phyloP scores from a whole-genome alignment of 2,888 invertebrate species.

The Amiota minor region DNA sequence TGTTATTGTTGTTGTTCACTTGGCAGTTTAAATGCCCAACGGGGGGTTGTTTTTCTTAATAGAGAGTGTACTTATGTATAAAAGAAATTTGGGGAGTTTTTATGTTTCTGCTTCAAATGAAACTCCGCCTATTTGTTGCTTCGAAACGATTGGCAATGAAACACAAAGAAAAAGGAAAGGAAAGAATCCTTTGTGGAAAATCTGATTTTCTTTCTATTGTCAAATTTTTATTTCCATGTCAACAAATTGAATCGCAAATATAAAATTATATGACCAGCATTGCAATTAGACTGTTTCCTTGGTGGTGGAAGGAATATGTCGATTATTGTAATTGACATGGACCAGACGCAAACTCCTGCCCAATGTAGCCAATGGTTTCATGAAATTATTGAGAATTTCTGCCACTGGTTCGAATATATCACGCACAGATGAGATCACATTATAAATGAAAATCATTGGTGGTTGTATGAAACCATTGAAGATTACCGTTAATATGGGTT shows the following conservation, averaged over 20 bases:
- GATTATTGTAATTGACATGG: conserved; percentile 61
- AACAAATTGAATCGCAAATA: conserved; percentile 22
- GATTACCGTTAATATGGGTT: conserved; percentile 78
- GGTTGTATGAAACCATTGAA: conserved; percentile 82
- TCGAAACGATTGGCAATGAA: conserved; percentile 39
- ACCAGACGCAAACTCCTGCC: conserved; percentile 62
- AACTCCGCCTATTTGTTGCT: conserved; percentile 48
- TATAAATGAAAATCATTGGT: conserved; percentile 78
- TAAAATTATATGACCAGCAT: background rate
- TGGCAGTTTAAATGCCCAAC: conserved; percentile 18
- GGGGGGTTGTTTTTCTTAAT: no score
- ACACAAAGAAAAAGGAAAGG: background rate
- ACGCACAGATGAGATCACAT: conserved; percentile 77
- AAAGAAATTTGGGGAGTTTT: conserved; percentile 41
- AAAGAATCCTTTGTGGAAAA: no score
- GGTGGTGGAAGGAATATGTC: conserved; percentile 24
- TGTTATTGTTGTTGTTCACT: conserved; percentile 20
- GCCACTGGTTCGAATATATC: conserved; percentile 79
- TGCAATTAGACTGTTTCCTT: conserved; percentile 41
- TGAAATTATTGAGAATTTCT: conserved; percentile 74
- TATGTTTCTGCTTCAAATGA: background rate
- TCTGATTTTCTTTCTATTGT: background rate
- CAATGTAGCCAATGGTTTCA: conserved; percentile 68
- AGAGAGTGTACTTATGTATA: no score
- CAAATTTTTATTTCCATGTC: background rate